phyloP scores from a whole-genome alignment of 2,113 vertebrate genomes.

The Camelus bactrianus region DNA sequence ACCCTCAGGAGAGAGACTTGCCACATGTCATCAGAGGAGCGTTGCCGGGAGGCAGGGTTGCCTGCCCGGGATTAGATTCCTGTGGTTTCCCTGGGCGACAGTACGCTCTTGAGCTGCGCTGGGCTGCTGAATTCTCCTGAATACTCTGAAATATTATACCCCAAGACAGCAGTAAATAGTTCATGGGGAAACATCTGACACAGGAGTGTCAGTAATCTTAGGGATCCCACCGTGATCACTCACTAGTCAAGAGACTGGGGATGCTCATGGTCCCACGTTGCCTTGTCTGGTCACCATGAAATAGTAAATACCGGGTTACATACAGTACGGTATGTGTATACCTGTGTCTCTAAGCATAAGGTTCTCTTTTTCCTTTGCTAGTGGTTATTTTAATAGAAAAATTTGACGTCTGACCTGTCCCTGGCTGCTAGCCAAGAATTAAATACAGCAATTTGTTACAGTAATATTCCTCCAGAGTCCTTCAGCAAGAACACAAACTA shows the following conservation, averaged over 20 bases:
- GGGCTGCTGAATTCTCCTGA: not conserved
- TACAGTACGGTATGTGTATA: not conserved
- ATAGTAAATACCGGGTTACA: not conserved
- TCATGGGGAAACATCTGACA: not conserved
- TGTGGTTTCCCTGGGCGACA: not conserved
- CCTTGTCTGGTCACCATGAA: not conserved
- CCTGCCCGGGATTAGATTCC: not conserved
- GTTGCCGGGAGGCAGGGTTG: not conserved
- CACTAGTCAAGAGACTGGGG: not conserved
- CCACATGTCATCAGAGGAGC: not conserved
- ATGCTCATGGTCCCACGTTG: not conserved
- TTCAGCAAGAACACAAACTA: conserved; percentile 75
- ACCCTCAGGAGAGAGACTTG: not conserved
- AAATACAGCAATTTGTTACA: conserved; percentile 78
- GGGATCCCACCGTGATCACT: not conserved
- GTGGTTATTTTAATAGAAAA: conserved; percentile 74
- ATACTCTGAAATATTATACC: not conserved
- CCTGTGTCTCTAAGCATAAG: not conserved
- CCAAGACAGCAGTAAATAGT: not conserved
- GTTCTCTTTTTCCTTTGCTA: not conserved
- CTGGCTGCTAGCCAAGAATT: conserved; percentile 74
- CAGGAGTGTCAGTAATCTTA: not conserved
- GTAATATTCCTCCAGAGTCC: conserved; percentile 69
- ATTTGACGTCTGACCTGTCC: conserved; percentile 41
- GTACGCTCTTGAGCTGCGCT: rapidly evolving